Conservation (phyloP, 2,113 vertebrate species). For the Rhinolophus ferrumequinum region DNA sequence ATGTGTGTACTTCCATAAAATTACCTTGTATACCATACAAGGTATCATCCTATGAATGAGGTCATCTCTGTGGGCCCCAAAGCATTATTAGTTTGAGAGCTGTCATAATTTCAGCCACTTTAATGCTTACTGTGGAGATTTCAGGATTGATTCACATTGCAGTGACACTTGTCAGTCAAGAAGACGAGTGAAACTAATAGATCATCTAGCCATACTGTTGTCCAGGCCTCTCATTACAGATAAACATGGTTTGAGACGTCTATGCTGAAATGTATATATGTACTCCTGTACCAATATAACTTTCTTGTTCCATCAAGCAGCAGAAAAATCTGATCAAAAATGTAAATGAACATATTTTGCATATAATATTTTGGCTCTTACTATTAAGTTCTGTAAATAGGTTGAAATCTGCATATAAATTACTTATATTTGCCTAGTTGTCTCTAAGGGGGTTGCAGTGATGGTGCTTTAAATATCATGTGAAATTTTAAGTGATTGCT, state of each 20-base stretch:
- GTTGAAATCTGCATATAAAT: slow-evolving; percentile 83
- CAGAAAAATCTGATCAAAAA: slow-evolving; percentile 78
- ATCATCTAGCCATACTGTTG: background rate
- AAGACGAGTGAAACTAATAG: slow-evolving; percentile 48
- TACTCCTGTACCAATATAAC: slow-evolving; percentile 38
- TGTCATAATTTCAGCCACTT: slow-evolving; percentile 25
- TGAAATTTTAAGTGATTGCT: slow-evolving; percentile 63
- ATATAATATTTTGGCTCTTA: slow-evolving; percentile 81
- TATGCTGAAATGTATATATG: slow-evolving; percentile 60
- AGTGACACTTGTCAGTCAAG: slow-evolving; percentile 47
- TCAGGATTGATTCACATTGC: slow-evolving; percentile 6
- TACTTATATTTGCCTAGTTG: slow-evolving; percentile 74
- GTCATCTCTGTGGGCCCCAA: background rate
- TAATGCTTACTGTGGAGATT: slow-evolving; percentile 42
- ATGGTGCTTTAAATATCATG: slow-evolving; percentile 71
- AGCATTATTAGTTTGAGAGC: background rate
- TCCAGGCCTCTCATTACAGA: background rate
- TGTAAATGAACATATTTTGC: slow-evolving; percentile 78
- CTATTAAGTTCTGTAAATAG: slow-evolving; percentile 78
- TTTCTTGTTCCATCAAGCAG: slow-evolving; percentile 59
- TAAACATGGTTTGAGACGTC: slow-evolving; percentile 50
- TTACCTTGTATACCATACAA: background rate
- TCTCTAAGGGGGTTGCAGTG: slow-evolving; percentile 60
- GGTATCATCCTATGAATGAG: background rate
- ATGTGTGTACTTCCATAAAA: background rate